A percentile compares a stretch with the other conserved stretches of the same genome.
Evolutionary conservation across 2,113 vertebrate genomes (phyloP).

Genomic region (Delphinapterus leucas): DNA sequence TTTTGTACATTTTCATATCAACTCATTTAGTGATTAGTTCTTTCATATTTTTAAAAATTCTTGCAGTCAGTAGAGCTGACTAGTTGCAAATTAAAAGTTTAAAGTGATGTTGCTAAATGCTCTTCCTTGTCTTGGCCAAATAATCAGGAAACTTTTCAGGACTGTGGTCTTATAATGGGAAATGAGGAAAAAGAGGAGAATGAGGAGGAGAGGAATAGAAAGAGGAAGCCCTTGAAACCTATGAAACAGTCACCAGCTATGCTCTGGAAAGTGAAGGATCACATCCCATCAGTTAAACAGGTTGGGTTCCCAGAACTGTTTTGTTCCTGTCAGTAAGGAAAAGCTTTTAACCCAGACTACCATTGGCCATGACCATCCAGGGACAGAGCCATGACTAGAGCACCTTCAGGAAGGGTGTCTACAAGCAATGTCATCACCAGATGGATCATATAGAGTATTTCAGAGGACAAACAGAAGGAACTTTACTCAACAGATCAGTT

Average conservation of each 20-base stretch:
- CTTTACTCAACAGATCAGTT: not conserved
- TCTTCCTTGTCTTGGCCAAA: not conserved
- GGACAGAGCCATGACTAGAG: not conserved
- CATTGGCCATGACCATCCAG: accelerated
- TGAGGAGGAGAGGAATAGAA: not conserved
- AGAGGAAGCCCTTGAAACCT: not conserved
- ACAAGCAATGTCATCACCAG: not conserved
- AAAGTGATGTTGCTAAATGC: not conserved
- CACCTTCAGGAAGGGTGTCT: not conserved
- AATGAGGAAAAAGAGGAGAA: not conserved
- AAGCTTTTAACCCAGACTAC: accelerated
- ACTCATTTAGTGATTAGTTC: not conserved
- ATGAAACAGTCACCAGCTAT: too few relatives aligned
- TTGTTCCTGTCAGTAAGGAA: not conserved
- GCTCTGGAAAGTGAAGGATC: not conserved
- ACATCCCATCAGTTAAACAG: not conserved
- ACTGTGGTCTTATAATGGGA: not conserved
- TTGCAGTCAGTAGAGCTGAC: not conserved
- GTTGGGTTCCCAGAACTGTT: not conserved
- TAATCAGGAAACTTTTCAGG: not conserved
- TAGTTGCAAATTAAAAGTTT: not conserved
- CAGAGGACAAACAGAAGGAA: not conserved
- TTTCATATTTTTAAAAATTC: not conserved
- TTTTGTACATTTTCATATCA: too few relatives aligned
- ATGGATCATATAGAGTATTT: not conserved